Evolutionary conservation across 2,797 vertebrate species (phyloP).

Genomic region (Thripadectes ignobilis): DNA sequence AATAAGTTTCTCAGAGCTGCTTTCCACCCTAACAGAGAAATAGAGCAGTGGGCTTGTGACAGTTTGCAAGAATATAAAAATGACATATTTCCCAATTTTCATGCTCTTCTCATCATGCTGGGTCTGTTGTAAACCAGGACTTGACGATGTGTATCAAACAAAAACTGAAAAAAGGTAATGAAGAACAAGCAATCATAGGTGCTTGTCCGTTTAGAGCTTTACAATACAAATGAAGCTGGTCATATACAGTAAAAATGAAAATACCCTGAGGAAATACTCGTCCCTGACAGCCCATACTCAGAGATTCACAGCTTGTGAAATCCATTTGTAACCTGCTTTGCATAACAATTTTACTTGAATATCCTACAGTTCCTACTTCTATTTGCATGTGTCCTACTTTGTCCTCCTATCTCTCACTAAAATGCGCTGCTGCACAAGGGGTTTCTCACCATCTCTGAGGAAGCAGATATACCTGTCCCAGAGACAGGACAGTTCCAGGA

Average conservation of each 20-base stretch:
- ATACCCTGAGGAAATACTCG: not conserved
- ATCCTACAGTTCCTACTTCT: not conserved
- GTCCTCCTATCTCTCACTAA: not conserved
- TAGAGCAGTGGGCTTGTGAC: not conserved
- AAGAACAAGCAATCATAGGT: not conserved
- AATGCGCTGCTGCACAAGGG: not conserved
- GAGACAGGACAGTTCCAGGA: not conserved
- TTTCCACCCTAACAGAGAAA: not conserved
- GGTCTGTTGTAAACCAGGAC: not conserved
- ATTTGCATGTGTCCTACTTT: not conserved
- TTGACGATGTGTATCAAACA: not conserved
- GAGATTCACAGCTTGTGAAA: not conserved
- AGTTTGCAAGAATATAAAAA: not conserved
- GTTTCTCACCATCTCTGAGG: not conserved
- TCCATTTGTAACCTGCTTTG: not conserved
- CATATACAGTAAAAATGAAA: not conserved
- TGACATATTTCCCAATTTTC: not conserved
- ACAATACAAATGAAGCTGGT: not conserved
- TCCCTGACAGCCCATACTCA: not conserved
- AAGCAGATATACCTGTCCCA: not conserved
- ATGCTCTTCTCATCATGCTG: not conserved
- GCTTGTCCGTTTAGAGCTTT: not conserved
- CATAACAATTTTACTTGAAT: not conserved
- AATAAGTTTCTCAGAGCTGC: not conserved
- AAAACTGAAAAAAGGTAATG: not conserved